Evolutionary conservation across 2,113 vertebrate species (phyloP).

Genomic region (Nestor notabilis): DNA sequence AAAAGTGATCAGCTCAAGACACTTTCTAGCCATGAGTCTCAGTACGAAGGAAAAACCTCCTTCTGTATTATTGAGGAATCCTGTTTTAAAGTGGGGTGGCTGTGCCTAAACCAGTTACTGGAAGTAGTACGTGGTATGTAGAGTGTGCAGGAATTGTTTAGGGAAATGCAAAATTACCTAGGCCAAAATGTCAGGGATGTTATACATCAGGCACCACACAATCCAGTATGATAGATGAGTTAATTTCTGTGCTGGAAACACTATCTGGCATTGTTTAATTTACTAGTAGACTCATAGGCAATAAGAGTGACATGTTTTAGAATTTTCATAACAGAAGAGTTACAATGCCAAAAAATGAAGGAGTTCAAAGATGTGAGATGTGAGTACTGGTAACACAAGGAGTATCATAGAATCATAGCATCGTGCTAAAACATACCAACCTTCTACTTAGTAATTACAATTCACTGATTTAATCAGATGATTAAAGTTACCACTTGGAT

Average conservation of each 20-base stretch:
- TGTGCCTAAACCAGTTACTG: not conserved
- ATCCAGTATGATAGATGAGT: not conserved
- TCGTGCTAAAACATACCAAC: not conserved
- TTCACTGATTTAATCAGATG: not conserved
- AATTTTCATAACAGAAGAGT: not conserved
- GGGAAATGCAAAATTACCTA: not conserved
- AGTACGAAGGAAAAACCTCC: not conserved
- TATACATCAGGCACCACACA: not conserved
- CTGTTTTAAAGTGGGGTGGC: fast-evolving
- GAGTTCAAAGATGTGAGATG: not conserved
- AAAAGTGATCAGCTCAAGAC: not conserved
- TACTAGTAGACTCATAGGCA: not conserved
- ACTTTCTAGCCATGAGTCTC: not conserved
- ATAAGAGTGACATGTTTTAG: not conserved
- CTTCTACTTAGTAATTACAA: not conserved
- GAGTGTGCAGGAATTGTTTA: not conserved
- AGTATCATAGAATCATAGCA: too few species aligned
- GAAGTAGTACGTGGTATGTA: not conserved
- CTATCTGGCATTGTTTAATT: not conserved
- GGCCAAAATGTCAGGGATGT: not conserved
- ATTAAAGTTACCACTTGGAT: not conserved
- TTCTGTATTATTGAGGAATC: not conserved
- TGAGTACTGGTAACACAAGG: not conserved
- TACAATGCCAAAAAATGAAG: not conserved
- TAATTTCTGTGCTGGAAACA: not conserved